Evolutionary conservation across 2,888 invertebrate genomes (phyloP).

Genomic region (Cybosia mesomella): DNA sequence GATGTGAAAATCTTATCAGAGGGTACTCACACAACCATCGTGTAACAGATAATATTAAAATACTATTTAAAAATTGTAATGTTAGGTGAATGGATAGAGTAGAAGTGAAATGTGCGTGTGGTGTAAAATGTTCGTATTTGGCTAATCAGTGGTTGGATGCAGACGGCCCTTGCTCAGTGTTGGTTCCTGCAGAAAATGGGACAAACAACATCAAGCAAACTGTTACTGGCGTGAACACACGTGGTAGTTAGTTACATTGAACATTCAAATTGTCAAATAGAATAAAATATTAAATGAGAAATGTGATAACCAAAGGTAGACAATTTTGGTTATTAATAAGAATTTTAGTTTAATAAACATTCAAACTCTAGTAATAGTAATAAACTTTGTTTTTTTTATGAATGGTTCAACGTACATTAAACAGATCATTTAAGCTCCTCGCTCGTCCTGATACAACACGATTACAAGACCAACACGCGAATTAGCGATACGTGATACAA

Average conservation of each 20-base stretch:
- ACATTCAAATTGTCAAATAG: constrained; percentile 33
- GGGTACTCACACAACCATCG: background rate
- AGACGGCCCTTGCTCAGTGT: constrained; percentile 81
- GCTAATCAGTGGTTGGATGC: constrained; percentile 75
- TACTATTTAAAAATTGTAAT: constrained; percentile 4
- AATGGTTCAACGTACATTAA: constrained; percentile 12
- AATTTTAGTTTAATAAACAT: background rate
- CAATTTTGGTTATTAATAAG: background rate
- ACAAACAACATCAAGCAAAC: constrained; percentile 82
- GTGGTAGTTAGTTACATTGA: constrained; percentile 69
- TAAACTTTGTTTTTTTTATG: constrained; percentile 45
- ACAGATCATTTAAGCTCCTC: background rate
- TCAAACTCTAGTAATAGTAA: constrained; percentile 9
- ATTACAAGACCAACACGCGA: background rate
- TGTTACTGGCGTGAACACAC: constrained; percentile 83
- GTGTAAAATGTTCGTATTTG: constrained; percentile 46
- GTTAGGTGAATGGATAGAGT: constrained; percentile 33
- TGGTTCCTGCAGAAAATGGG: constrained; percentile 83
- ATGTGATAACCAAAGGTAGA: constrained; percentile 34
- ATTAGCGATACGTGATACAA: background rate
- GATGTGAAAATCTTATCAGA: constrained; percentile 10
- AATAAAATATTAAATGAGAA: constrained; percentile 38
- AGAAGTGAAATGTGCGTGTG: constrained; percentile 47
- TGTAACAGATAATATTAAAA: background rate
- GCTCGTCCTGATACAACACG: too few relatives aligned